phyloP scores from a whole-genome alignment of 2,797 vertebrate genomes.

The Neosilurus mollespiculum region DNA sequence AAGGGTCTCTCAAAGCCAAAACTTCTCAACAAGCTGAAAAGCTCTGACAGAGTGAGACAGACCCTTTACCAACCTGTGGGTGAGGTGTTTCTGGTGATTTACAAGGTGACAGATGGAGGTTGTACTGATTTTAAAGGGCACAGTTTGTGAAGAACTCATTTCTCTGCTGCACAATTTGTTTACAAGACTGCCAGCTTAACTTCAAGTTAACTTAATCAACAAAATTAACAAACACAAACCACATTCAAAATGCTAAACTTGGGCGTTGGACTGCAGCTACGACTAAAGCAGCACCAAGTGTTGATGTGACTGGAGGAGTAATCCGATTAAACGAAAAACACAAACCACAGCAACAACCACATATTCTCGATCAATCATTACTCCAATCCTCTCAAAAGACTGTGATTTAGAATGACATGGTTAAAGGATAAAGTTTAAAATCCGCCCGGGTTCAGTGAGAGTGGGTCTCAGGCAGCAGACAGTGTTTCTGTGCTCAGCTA shows the following conservation, averaged over 20 bases:
- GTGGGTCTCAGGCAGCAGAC: constrained; percentile 8
- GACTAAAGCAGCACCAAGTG: too few relatives aligned
- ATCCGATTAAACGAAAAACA: constrained; percentile 5
- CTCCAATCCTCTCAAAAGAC: too few relatives aligned
- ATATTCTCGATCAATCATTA: neutral
- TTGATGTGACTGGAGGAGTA: neutral
- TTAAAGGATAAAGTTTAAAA: neutral
- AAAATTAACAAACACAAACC: neutral
- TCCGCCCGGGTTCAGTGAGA: neutral
- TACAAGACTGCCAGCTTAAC: neutral
- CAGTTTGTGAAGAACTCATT: neutral
- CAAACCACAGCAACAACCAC: neutral
- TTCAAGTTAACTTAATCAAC: neutral
- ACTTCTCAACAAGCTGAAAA: neutral
- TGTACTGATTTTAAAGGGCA: neutral
- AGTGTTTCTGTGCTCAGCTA: neutral
- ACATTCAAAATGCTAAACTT: neutral
- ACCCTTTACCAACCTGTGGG: neutral
- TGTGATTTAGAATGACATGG: neutral
- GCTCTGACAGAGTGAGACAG: neutral
- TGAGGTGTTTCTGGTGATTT: neutral
- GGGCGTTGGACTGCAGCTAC: neutral
- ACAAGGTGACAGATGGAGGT: neutral
- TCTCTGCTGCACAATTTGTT: neutral
- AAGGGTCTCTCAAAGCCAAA: neutral